Conservation (phyloP, 2,113 vertebrate genomes). For the Seriola aureovittata region DNA sequence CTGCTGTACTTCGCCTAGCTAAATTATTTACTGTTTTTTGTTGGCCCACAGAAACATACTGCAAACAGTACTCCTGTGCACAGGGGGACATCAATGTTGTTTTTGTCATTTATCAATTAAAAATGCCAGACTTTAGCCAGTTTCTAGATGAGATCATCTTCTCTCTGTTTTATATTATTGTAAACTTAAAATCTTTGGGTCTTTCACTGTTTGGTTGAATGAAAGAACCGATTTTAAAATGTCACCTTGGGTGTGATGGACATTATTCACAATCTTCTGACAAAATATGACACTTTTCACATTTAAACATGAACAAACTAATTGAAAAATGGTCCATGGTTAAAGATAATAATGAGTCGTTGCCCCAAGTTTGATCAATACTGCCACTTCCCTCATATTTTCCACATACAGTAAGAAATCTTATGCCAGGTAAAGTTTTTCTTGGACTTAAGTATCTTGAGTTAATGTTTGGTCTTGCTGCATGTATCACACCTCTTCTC, state of each 20-base stretch:
- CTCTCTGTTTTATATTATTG: background rate
- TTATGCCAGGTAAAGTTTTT: background rate
- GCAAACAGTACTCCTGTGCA: no score
- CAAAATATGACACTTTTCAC: background rate
- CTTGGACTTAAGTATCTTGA: background rate
- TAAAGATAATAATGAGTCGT: background rate
- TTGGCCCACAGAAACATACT: background rate
- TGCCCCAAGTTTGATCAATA: no score
- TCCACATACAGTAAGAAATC: background rate
- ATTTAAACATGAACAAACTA: background rate
- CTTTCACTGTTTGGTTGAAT: background rate
- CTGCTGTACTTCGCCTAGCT: background rate
- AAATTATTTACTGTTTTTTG: background rate
- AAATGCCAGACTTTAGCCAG: background rate
- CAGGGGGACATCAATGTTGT: background rate
- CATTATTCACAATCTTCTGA: background rate
- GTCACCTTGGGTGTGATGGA: background rate
- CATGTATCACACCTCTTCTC: background rate
- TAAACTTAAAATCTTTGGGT: background rate
- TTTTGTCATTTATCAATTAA: background rate
- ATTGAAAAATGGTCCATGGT: background rate
- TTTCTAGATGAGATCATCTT: background rate
- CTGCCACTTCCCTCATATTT: no score
- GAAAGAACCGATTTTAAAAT: background rate
- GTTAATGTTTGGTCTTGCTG: conserved; percentile 16